Base-by-base conservation (phyloP, 2,888 invertebrate genomes). In the Seladonia tumulorum region DNA sequence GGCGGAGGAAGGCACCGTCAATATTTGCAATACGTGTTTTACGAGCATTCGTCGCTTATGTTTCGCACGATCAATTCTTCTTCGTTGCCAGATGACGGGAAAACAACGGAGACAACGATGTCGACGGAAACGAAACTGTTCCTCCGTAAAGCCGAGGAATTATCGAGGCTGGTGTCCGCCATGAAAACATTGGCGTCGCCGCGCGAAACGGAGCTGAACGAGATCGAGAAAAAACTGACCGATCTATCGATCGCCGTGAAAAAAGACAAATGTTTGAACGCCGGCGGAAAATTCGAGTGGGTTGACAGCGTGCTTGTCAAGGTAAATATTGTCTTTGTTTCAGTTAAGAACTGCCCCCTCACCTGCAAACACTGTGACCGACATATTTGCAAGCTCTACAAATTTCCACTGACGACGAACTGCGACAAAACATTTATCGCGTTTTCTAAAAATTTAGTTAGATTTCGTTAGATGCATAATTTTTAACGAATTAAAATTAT, bases 261-360 rank as follows among this genome's bases (percentile, higher is more conserved):
- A 71, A 95, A 95, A 71, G 96, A 96, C 7, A 96, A 96, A 53
- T 96, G 97, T 14, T 95, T 98, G 4, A 98, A 97, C 91, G 97
- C 97, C 0, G 98, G 98, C n/a, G 99, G 99, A 8, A 98, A 97
- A 94, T 99, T 99, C 93, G 98, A 98, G 95, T 99, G 98, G 98
- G 97, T 98, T 25, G 98, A 99, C 95, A 98, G 98, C 22, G 95
- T 98, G 89, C 96, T 99, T 77, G 97, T 99, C 0, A 98, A 98
- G 96, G 97, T 97, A 94, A 91, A 85, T 78, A 60, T 42, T 39
- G 53, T 16, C 70, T 81, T 66, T 60, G 29, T 76, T 75, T 47
- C 74, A 35, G 25, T 66, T 66, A 45, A 57, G n/a, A 25, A 53
- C 5, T 35, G 8, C 1, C 29, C 14, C 8, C 5, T 8, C 16